Conservation (phyloP, 2,797 vertebrate species). For the Arctocebus calabarensis region DNA sequence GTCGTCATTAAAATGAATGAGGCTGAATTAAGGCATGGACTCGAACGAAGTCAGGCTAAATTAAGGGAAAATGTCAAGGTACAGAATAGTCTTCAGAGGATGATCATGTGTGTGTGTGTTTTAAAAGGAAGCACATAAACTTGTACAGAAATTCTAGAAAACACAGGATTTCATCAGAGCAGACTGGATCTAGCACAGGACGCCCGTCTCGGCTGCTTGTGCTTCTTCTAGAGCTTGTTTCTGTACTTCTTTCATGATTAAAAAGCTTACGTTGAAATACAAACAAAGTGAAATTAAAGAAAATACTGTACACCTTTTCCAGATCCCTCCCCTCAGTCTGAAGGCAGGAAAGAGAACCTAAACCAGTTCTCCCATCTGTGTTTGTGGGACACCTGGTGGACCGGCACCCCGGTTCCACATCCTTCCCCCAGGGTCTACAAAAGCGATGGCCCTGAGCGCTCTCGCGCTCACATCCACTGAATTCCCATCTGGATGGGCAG, state of each 20-base stretch:
- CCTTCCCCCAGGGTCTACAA: neutral
- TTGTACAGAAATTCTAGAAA: conserved; percentile 38
- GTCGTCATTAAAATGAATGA: conserved; percentile 22
- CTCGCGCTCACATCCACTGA: neutral
- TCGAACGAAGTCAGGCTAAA: conserved; percentile 24
- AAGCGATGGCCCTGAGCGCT: neutral
- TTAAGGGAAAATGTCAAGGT: neutral
- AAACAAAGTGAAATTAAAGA: conserved; percentile 24
- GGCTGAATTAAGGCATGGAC: conserved; percentile 18
- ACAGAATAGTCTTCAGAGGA: neutral
- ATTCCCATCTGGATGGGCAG: conserved; percentile 60
- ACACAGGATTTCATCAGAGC: neutral
- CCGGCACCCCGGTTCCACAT: neutral
- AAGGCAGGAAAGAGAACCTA: neutral
- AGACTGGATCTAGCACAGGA: no score
- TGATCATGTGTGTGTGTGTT: neutral
- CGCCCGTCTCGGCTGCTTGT: neutral
- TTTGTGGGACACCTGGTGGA: neutral
- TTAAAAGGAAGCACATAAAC: neutral
- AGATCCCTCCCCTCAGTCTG: neutral
- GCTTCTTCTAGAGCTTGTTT: neutral
- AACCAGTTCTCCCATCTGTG: neutral
- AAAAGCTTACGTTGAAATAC: conserved; percentile 40
- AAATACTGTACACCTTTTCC: neutral
- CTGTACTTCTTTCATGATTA: conserved; percentile 24